Evolutionary conservation across 1,140 invertebrate species (phyloP).

Genomic region (Dendroctonus valens): DNA sequence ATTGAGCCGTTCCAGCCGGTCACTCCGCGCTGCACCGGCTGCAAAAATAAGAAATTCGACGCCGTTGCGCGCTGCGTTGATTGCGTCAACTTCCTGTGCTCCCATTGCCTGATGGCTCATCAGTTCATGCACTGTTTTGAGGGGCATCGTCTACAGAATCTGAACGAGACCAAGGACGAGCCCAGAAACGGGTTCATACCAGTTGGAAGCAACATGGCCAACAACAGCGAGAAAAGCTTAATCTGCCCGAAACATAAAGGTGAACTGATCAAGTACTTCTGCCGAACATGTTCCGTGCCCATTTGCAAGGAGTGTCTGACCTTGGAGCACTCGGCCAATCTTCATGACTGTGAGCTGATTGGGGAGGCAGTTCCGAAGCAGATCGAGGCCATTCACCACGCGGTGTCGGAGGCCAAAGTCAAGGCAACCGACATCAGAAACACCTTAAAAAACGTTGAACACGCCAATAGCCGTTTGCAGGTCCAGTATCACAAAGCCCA

Average conservation of each 20-base stretch:
- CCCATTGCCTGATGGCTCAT: conserved; percentile 96
- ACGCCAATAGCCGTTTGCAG: conserved; percentile 77
- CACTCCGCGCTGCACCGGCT: conserved; percentile 74
- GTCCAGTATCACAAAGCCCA: conserved; percentile 93
- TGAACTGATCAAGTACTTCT: conserved; percentile 88
- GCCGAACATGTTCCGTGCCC: conserved; percentile 82
- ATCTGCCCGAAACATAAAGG: conserved; percentile 81
- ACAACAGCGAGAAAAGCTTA: conserved; percentile 62
- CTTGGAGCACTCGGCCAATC: conserved; percentile 78
- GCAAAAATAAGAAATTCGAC: conserved; percentile 82
- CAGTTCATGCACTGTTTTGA: conserved; percentile 99
- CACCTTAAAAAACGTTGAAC: conserved; percentile 81
- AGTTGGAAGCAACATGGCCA: conserved; percentile 40
- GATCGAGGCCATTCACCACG: conserved; percentile 75
- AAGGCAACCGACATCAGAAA: conserved; percentile 83
- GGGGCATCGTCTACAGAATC: conserved; percentile 83
- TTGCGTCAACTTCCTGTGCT: conserved; percentile 92
- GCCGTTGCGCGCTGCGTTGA: conserved; percentile 90
- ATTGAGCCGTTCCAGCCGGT: conserved; percentile 46
- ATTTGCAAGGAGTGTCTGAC: conserved; percentile 93
- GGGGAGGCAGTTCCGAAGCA: conserved; percentile 79
- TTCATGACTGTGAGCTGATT: conserved; percentile 84
- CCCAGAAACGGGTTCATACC: conserved; percentile 46
- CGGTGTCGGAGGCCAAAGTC: conserved; percentile 78
- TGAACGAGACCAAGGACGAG: conserved; percentile 64